Conservation (phyloP, 2,113 vertebrate species). For the Cochlearius cochlearius region DNA sequence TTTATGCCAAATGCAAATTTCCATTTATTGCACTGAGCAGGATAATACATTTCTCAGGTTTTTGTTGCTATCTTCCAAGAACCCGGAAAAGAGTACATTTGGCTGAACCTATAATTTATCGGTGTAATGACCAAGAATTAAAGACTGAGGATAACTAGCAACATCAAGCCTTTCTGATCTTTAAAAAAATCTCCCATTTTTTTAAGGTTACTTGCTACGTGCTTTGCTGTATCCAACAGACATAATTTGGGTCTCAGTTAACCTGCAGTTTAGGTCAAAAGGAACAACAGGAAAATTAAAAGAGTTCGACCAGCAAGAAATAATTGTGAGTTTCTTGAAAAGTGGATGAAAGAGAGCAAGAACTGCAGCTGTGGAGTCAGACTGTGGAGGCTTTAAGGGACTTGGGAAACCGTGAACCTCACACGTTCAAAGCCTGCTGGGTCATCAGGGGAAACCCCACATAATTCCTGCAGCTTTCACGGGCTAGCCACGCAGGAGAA, state of each 20-base stretch:
- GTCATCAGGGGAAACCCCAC: rapidly evolving
- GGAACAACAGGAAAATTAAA: neutral
- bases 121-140: slow-evolving; percentile 17
- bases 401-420: neutral
- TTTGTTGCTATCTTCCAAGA: slow-evolving; percentile 16
- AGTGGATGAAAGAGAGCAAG: neutral
- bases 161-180: neutral
- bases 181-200: neutral
- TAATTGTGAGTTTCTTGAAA: neutral
- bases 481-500: rapidly evolving
- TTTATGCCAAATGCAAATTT: neutral
- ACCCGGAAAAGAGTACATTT: neutral
- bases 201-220: neutral
- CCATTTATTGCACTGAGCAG: neutral
- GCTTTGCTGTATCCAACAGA: neutral
- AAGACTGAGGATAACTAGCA: neutral
- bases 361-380: neutral
- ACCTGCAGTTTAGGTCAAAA: neutral
- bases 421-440: rapidly evolving
- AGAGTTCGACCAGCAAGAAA: neutral
- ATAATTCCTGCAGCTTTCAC: rapidly evolving
- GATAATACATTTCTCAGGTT: neutral
- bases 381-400: neutral
- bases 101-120: slow-evolving; percentile 32
- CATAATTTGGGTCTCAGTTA: neutral